phyloP scores from a whole-genome alignment of 2,888 invertebrate species.

The Orchestes rusci region DNA sequence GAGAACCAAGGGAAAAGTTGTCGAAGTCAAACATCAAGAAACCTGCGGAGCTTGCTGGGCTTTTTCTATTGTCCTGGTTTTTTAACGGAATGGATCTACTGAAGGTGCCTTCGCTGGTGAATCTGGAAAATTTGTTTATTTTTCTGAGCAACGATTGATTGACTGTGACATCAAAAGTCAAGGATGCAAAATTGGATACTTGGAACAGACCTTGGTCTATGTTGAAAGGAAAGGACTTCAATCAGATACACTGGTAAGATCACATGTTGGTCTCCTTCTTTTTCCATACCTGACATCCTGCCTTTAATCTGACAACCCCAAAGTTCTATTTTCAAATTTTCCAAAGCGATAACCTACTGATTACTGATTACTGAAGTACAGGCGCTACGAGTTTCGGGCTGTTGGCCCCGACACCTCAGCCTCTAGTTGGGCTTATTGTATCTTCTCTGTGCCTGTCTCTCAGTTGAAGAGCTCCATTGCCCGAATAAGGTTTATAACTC shows the following conservation, averaged over 20 bases:
- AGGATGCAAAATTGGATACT: constrained; percentile 25
- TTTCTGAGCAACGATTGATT: constrained; percentile 28
- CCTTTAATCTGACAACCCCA: too few species aligned
- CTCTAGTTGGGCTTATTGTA: too few species aligned
- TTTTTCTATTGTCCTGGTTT: constrained; percentile 28
- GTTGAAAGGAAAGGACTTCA: constrained; percentile 24
- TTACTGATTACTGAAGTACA: too few species aligned
- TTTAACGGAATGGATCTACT: constrained; percentile 26
- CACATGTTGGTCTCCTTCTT: too few species aligned
- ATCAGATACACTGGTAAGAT: constrained; percentile 23
- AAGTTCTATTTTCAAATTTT: too few species aligned
- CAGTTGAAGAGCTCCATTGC: too few species aligned
- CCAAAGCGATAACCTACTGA: too few species aligned
- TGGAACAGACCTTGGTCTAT: constrained; percentile 24
- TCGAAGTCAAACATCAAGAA: constrained; percentile 28
- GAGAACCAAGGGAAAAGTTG: constrained; percentile 28
- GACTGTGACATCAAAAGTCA: constrained; percentile 23
- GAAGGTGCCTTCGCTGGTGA: constrained; percentile 24
- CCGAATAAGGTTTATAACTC: too few species aligned
- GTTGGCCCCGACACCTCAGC: too few species aligned
- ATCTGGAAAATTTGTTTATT: constrained; percentile 18
- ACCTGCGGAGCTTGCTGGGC: constrained; percentile 29
- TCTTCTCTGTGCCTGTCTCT: too few species aligned
- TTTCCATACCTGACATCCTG: too few species aligned
- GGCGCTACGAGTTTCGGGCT: too few species aligned